Percentiles rank a stretch among this genome's conserved stretches.
These are phyloP conservation scores for Drosophila guanche DNA, from an alignment of 1,140 invertebrate species.

Conservation along the genomic window DNA sequence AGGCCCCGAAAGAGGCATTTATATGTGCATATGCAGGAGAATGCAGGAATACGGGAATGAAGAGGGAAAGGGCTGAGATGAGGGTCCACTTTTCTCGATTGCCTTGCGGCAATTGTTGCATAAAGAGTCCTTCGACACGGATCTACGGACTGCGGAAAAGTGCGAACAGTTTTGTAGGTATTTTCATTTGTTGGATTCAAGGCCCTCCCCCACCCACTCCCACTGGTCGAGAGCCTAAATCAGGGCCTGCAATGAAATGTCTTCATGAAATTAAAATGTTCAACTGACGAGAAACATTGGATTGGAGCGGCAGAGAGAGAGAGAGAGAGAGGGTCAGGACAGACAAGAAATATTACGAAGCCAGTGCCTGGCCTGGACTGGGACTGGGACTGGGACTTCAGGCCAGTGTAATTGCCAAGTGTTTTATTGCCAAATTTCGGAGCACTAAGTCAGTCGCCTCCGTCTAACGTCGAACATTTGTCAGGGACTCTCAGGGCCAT, in stretches of 20 bases:
- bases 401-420: constrained; percentile 72
- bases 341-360: constrained; percentile 44
- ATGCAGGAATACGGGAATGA: not conserved
- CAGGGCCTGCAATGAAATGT: constrained; percentile 62
- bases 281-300: constrained; percentile 52
- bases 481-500: constrained; percentile 57
- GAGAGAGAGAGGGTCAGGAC: constrained; percentile 27
- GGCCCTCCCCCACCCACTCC: constrained; percentile 11
- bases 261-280: constrained; percentile 75
- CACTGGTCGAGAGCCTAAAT: constrained; percentile 45
- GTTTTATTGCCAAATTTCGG: constrained; percentile 80
- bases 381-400: constrained; percentile 8
- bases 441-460: constrained; percentile 65
- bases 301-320: not conserved
- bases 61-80: constrained; percentile 8
- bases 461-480: constrained; percentile 79
- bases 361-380: not conserved
- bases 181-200: not conserved
- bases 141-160: constrained; percentile 1
- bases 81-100: constrained; percentile 37
- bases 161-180: constrained; percentile 4
- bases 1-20: constrained; percentile 44
- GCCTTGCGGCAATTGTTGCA: constrained; percentile 58
- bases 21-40: constrained; percentile 47
- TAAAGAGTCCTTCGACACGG: constrained; percentile 52